Base-by-base conservation (phyloP, 2,797 vertebrate genomes). In the Falco biarmicus region DNA sequence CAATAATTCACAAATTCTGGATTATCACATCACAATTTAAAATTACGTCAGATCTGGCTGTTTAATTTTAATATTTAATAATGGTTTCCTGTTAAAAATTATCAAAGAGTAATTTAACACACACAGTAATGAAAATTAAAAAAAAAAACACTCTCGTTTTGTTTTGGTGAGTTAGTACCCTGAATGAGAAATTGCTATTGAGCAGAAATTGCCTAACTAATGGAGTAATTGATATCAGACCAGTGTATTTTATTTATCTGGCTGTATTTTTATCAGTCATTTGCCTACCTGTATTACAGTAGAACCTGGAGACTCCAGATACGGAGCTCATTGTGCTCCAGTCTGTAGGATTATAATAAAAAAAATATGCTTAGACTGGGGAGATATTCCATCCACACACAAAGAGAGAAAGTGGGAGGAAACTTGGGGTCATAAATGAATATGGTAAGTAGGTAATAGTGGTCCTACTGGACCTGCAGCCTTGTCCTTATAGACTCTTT, bases 241-340 rank as follows among this genome's bases (percentile, higher is more conserved):
- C n/a, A 28, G 19, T 70, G 64, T 90, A 45, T 93, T 96, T 87
- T 95, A 54, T 92, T 93, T 89, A 54, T 80, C 78, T 92, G 84
- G 10, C 39, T 80, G 9, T 71, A 59, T 71, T 77, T 17, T 77
- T 95, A 83, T 75, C 68, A 57, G 84, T 81, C 84, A 80, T 92
- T 94, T 83, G 51, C 85, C 89, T 59, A 68, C 71, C 79, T 90
- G n/a, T 78, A 85, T 85, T 87, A 77, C 65, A 65, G 71, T 47
- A 90, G 54, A 61, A 94, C 60, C 61, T 84, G 91, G 86, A 90
- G 59, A 60, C 47, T 89, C 28, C 57, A 85, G 78, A 92, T 89
- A 71, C 2, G 21, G 68, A 57, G 32, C 43, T 85, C 22, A 64
- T 89, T 85, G 69, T 70, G 69, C 31, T 90, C n/a, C 43, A 50